Base-by-base conservation (phyloP, 2,888 invertebrate genomes). In the Ecdyonurus torrentis region DNA sequence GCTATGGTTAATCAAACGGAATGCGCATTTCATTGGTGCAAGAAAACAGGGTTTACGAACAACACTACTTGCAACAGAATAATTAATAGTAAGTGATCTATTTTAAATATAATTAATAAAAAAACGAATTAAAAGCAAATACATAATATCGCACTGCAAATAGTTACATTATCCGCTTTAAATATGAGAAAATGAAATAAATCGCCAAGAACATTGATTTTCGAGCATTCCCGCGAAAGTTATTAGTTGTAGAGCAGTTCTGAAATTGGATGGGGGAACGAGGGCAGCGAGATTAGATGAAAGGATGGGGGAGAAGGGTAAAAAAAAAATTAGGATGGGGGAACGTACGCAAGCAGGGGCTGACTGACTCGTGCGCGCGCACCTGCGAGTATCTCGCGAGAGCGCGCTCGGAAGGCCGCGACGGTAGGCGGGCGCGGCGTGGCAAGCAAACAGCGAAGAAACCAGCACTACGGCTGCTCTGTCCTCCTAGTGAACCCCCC, bases 191-290 rank as follows among this genome's bases (percentile, higher is more conserved):
- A n/a, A n/a, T n/a, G n/a, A n/a, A n/a, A n/a, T n/a, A n/a, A n/a
- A n/a, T n/a, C n/a, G n/a, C n/a, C n/a, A n/a, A 37, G 37, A 37
- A 37, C 37, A 37, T 37, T 37, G 37, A 37, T 37, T 37, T 37
- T 15, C 37, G 37, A 37, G 15, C 37, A 37, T 37, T 37, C 37
- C 37, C 37, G 37, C 37, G 37, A 10, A 37, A 37, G 7, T 37
- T 37, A 37, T 37, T 37, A 37, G 37, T 37, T 37, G 37, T 37
- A 15, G 37, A 37, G 15, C 37, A 37, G 37, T 37, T 37, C 15
- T 37, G 37, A 37, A 15, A 64, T 63, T 63, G 68, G 63, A 67
- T 68, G 66, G 64, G 67, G 67, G 63, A 69, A 63, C 67, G 69
- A 37, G 37, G 37, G 37, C 37, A 37, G 37, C 37, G 15, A 37